Conservation (phyloP, 2,888 invertebrate genomes). For the Phyllotreta striolata region DNA sequence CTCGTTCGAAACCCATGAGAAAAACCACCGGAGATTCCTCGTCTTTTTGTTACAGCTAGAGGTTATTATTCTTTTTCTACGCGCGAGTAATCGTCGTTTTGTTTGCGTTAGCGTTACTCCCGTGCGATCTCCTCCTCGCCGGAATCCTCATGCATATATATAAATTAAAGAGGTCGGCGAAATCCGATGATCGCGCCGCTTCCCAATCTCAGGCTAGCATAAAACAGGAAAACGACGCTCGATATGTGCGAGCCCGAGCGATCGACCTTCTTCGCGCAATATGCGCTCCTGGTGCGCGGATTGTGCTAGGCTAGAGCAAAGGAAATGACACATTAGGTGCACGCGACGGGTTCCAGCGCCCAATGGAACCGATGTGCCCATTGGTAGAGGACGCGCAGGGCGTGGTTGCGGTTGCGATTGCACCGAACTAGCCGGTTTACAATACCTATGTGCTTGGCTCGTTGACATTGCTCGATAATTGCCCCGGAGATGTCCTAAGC, state of each 20-base stretch:
- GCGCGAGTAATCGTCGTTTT: neutral
- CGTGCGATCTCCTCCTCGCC: too few relatives aligned
- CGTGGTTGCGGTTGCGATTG: conserved; percentile 41
- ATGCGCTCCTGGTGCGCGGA: conserved; percentile 18
- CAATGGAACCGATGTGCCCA: conserved; percentile 43
- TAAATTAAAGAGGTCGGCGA: conserved; percentile 1
- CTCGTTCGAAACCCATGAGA: conserved; percentile 46
- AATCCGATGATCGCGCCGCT: conserved; percentile 1
- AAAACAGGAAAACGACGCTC: conserved; percentile 5
- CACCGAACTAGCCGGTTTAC: too few relatives aligned
- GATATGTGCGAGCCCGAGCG: neutral
- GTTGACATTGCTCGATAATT: too few relatives aligned
- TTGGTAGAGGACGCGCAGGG: conserved; percentile 46
- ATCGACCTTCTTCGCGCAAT: conserved; percentile 1
- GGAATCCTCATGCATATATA: neutral
- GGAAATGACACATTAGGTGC: conserved; percentile 46
- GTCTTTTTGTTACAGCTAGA: neutral
- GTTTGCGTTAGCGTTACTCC: neutral
- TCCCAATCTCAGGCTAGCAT: conserved; percentile 13
- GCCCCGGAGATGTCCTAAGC: too few relatives aligned
- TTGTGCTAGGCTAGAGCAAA: conserved; percentile 21
- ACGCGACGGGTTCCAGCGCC: conserved; percentile 47
- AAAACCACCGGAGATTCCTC: conserved; percentile 35
- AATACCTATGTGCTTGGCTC: too few relatives aligned
- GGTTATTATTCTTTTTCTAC: conserved; percentile 35